Evolutionary conservation across 2,797 vertebrate species (phyloP), one percentile per base, ranked within the genome.

Genomic region (Paguma larvata): DNA sequence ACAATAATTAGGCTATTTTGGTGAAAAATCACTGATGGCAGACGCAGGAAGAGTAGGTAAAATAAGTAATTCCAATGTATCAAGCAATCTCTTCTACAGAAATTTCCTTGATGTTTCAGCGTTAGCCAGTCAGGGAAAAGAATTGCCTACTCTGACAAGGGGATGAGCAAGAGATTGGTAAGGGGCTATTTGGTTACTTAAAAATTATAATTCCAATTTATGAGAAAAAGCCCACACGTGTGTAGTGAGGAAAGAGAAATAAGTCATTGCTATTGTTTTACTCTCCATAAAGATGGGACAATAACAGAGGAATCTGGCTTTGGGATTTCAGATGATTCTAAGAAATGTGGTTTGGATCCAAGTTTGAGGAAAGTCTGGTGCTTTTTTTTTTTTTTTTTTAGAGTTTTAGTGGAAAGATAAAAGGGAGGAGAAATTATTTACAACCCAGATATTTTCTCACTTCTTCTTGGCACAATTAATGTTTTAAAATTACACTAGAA

Each of bases 151-250:
- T 73, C 67, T 56, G 48, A 87, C 51, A 95, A 32, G 30, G 95
- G 32, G 44, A 89, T 68, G 75, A 89, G 34, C 44, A 95, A 95
- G 19, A 84, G 32, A 93, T 32, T 93, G 72, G 16, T 75, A 91
- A 91, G 62, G 6, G 46, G 34, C 38, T 72, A 94, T 89, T 93
- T 70, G 25, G 67, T 93, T 68, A 46, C n/a, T 78, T 94, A 75
- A 96, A 95, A 93, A 73, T n/a, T 95, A 84, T 83, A 97, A 93
- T 79, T 94, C 5, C 32, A 53, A 94, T 77, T 83, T 89, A 92
- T n/a, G 34, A 96, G 63, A 56, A 72, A 97, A 86, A 53, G 3
- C 3, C 16, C 27, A 65, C 34, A 63, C 0, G 2, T 32, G 18
- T 32, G 15, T 44, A 85, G 9, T 30, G 23, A 90, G 19, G 6